A percentile compares a stretch with the other conserved stretches of the same genome.
Evolutionary conservation across 2,888 invertebrate species (phyloP).

Genomic region (Drepana falcataria): DNA sequence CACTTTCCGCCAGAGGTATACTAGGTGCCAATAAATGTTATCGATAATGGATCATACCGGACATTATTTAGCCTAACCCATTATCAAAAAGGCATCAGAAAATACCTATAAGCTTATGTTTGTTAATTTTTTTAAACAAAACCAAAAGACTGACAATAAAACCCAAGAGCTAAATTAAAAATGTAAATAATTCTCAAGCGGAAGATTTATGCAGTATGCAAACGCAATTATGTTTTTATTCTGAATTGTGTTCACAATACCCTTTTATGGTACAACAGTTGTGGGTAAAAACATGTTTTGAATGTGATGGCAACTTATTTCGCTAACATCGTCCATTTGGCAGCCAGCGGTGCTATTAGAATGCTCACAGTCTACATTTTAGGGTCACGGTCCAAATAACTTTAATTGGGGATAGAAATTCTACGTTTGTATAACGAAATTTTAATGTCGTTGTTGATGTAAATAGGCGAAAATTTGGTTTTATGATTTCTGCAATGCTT

Average conservation of each 20-base stretch:
- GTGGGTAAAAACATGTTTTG: neutral
- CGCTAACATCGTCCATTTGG: conserved; percentile 38
- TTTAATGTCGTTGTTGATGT: conserved; percentile 15
- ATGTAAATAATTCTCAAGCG: neutral
- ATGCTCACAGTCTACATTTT: conserved; percentile 31
- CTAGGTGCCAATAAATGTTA: no score
- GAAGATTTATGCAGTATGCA: neutral
- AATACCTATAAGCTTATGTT: no score
- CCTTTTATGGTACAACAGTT: neutral
- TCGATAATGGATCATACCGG: no score
- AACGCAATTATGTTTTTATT: neutral
- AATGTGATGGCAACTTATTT: conserved; percentile 5
- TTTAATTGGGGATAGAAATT: conserved; percentile 44
- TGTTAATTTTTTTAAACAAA: neutral
- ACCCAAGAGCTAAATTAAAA: neutral
- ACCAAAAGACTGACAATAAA: neutral
- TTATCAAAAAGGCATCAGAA: no score
- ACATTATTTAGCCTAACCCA: no score
- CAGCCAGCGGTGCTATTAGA: conserved; percentile 30
- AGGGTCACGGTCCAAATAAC: conserved; percentile 38
- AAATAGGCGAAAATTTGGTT: conserved; percentile 15
- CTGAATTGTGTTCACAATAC: neutral
- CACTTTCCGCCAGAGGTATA: no score
- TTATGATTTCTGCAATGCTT: conserved; percentile 9
- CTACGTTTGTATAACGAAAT: conserved; percentile 14